Base-by-base conservation (phyloP, 2,113 vertebrate species). In the Clarias gariepinus region DNA sequence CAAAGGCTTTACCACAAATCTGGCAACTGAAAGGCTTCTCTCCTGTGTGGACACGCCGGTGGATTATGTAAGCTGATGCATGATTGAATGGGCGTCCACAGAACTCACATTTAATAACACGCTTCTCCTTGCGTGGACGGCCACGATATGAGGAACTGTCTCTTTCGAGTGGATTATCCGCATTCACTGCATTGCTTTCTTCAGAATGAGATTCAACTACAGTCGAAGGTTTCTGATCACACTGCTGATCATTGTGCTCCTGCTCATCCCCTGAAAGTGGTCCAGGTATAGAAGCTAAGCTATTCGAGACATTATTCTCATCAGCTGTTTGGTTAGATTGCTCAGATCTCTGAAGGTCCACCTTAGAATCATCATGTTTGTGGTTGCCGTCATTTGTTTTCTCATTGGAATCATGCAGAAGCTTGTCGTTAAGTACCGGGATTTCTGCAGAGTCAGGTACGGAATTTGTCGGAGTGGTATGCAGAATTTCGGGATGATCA, bases 1-100 rank as follows among this genome's bases (percentile, higher is more conserved):
- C 94, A 64, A 95, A 96, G 47, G 91, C 91, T 91, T 89, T 94
- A 30, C 90, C 93, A 83, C 95, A 95, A 63, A 94, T 91, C 3
- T 83, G 47, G 81, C 95, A 96, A 47, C 89, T 91, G 83, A 92
- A 95, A 0, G 95, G 95, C 79, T 92, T 93, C 86, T 95, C 95
- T 25, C 94, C 95, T 0, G 95, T 95, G 52, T 96, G 95, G 71
- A 94, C 85, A 55, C 94, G 94, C 36, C 92, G 91, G 89, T 96
- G 95, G 81, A 95, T 93, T 58, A 95, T 25, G 11, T 94, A 94
- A 73, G 94, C 93, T n/a, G 94, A 95, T 57, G 90, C 85, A 63
- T 94, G 95, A 81, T 92, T 93, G 83, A 93, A 95, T 0, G 66
- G 84, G 0, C 94, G 93, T 19, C 89, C 87, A 33, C 95, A 96